phyloP scores from a whole-genome alignment of 2,113 vertebrate genomes.

The Atrichornis clamosus region DNA sequence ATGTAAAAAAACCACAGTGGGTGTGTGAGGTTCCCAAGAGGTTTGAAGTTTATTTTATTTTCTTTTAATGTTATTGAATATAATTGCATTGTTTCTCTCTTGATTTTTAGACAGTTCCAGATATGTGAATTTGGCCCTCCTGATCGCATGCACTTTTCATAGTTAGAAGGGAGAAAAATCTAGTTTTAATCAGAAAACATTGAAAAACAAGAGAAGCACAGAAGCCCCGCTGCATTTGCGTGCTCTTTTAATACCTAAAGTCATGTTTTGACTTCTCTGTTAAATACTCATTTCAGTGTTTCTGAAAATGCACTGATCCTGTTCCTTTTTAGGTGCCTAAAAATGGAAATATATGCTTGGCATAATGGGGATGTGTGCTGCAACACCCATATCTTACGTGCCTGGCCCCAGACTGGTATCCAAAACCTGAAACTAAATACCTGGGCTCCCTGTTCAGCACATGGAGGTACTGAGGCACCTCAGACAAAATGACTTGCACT shows the following conservation, averaged over 20 bases:
- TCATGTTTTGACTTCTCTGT: neutral
- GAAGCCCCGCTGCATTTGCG: neutral
- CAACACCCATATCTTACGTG: neutral
- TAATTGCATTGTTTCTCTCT: neutral
- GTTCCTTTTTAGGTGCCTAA: neutral
- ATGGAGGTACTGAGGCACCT: neutral
- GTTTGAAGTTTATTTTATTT: neutral
- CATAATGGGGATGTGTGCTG: neutral
- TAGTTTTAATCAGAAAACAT: neutral
- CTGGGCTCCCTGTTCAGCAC: neutral
- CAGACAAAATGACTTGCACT: neutral
- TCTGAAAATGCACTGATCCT: neutral
- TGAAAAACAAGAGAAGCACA: neutral
- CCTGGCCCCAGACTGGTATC: neutral
- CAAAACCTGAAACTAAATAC: neutral
- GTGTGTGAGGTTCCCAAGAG: neutral
- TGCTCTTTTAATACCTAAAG: neutral
- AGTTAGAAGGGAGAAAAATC: neutral
- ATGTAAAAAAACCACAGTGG: neutral
- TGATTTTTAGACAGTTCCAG: neutral
- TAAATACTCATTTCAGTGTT: neutral
- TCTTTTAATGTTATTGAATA: neutral
- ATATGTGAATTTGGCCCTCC: neutral
- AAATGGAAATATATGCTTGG: neutral
- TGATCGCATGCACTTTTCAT: neutral